Evolutionary conservation across 92 coral and sea anemone species (phyloP).

Genomic region (Paragorgia papillata): DNA sequence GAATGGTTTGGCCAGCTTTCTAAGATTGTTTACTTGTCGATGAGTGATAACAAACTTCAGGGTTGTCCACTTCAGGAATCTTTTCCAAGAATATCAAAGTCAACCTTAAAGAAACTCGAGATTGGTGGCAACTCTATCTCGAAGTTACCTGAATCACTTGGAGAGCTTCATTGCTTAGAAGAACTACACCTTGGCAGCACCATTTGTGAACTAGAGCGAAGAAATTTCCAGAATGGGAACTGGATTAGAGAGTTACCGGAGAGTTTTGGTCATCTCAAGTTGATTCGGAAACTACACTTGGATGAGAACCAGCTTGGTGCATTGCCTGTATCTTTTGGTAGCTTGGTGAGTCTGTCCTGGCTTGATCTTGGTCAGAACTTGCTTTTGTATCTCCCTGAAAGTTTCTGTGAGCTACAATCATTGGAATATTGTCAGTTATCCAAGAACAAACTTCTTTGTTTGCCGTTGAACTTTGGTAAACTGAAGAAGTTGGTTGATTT

Average conservation of each 20-base stretch:
- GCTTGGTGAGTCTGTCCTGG: conserved; percentile 73
- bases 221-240: conserved; percentile 96
- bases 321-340: conserved; percentile 87
- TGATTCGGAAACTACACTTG: conserved; percentile 73
- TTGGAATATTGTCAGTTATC: conserved; percentile 94
- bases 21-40: conserved; percentile 63
- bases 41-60: conserved; percentile 72
- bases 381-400: conserved; percentile 71
- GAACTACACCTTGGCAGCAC: conserved; percentile 89
- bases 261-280: conserved; percentile 72
- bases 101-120: conserved; percentile 70
- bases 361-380: conserved; percentile 90
- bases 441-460: conserved; percentile 66
- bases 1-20: conserved; percentile 76
- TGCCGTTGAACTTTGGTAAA: conserved; percentile 88
- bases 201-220: conserved; percentile 87
- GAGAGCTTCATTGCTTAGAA: conserved; percentile 73
- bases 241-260: conserved; percentile 79
- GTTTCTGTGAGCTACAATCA: conserved; percentile 69
- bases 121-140: conserved; percentile 82
- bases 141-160: conserved; percentile 73
- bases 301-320: conserved; percentile 83
- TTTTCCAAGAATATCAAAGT: conserved; percentile 70
- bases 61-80: conserved; percentile 67
- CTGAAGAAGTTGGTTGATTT: conserved; percentile 71